Percentiles rank a stretch among this genome's conserved stretches.
Conservation (phyloP, 2,113 vertebrate species). For the Platysternon megacephalum region DNA sequence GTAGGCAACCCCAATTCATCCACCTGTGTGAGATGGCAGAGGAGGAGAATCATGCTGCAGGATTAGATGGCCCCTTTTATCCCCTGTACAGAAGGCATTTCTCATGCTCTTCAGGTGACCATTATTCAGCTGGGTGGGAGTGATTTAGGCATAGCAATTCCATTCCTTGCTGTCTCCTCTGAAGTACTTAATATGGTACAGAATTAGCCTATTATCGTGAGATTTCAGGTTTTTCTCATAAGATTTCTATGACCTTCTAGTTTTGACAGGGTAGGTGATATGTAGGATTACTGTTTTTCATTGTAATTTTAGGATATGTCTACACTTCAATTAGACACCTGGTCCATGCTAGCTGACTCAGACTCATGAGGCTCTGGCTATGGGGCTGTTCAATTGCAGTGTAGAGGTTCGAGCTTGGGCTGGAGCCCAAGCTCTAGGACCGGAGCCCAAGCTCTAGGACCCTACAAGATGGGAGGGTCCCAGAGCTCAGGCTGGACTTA, state of each 20-base stretch:
- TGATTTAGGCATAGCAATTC: neutral
- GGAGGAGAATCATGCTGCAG: neutral
- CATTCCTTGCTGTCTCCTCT: neutral
- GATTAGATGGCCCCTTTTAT: neutral
- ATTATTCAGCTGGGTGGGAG: neutral
- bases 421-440: too few species aligned
- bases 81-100: neutral
- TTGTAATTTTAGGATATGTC: neutral
- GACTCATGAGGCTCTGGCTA: too few species aligned
- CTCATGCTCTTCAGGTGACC: neutral
- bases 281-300: neutral
- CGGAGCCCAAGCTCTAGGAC: too few species aligned
- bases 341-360: neutral
- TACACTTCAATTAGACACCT: neutral
- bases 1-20: neutral
- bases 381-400: neutral
- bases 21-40: neutral
- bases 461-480: too few species aligned
- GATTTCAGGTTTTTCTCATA: neutral
- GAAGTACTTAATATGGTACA: neutral
- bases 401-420: neutral
- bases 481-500: neutral
- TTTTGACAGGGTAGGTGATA: neutral
- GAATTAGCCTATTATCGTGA: neutral
- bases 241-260: neutral